Conservation (phyloP, 2,888 invertebrate species). For the Rhopalosiphum nymphaeae region DNA sequence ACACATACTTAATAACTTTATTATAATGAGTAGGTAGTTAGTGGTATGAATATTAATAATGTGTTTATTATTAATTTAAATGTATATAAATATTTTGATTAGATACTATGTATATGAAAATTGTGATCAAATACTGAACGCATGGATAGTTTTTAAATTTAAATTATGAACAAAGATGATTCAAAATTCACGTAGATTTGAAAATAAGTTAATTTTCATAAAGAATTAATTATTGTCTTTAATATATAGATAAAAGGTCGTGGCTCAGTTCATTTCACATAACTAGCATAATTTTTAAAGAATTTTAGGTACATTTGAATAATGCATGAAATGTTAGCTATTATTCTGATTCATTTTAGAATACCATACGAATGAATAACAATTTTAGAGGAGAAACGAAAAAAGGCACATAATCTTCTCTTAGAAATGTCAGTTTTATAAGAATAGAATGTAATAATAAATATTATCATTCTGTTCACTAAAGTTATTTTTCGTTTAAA, state of each 20-base stretch:
- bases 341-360: constrained; percentile 16
- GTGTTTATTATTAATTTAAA: not conserved
- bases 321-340: not conserved
- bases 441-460: constrained; percentile 33
- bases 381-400: not conserved
- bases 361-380: not conserved
- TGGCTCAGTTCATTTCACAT: not conserved
- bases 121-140: not conserved
- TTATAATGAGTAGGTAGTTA: not conserved
- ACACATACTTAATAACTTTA: not conserved
- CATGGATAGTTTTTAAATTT: not conserved
- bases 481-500: constrained; percentile 20
- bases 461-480: constrained; percentile 1
- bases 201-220: not conserved
- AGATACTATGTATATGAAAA: not conserved
- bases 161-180: not conserved
- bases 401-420: not conserved
- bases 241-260: not conserved
- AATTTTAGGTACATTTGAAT: constrained; percentile 10
- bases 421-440: constrained; percentile 1
- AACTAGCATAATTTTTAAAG: constrained; percentile 7
- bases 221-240: not conserved
- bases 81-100: not conserved
- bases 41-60: not conserved
- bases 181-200: not conserved